These are phyloP conservation scores for Platalea minor DNA, from an alignment of 2,797 vertebrate species.

Conservation along the genomic window DNA sequence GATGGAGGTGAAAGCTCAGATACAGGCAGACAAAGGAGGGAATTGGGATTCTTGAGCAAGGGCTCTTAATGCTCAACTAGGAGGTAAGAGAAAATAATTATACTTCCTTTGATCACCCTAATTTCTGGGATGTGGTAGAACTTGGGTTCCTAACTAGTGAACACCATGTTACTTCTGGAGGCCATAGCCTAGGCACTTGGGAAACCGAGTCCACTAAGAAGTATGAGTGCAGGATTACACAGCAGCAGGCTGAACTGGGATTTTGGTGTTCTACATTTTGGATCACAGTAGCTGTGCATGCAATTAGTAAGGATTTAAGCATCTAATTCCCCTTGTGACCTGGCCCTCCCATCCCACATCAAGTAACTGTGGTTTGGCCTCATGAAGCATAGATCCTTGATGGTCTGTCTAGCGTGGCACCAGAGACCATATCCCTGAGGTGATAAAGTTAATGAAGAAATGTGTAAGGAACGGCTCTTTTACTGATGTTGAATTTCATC, in stretches of 20 bases:
- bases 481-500: background rate
- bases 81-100: background rate
- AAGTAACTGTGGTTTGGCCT: background rate
- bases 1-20: background rate
- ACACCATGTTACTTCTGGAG: background rate
- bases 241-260: background rate
- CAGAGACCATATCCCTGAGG: accelerated
- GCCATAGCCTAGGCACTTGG: background rate
- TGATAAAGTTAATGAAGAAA: background rate
- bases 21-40: background rate
- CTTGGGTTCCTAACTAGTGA: background rate
- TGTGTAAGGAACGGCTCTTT: background rate
- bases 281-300: background rate
- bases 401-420: background rate
- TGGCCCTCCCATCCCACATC: background rate
- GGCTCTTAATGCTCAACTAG: background rate
- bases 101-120: background rate
- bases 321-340: background rate
- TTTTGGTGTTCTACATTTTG: background rate
- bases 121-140: background rate
- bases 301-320: background rate
- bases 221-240: background rate
- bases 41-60: background rate
- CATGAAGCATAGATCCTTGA: background rate
- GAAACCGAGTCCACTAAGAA: background rate